phyloP scores from a whole-genome alignment of 2,797 vertebrate species.

The Crenichthys baileyi region DNA sequence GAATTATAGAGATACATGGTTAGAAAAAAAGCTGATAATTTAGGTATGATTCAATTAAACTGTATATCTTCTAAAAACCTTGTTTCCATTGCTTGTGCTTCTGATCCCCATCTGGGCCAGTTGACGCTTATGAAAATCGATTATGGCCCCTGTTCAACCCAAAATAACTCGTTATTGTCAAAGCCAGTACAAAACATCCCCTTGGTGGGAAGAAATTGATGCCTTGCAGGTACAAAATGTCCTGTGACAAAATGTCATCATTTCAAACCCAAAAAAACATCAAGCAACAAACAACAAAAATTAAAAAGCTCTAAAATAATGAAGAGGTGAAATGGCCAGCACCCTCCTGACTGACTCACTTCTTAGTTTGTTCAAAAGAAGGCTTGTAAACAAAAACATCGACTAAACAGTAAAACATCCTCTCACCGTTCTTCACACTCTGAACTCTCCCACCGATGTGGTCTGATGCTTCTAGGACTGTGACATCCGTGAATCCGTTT shows the following conservation, averaged over 20 bases:
- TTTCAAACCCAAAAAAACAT: too few relatives aligned
- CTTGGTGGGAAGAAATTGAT: not conserved
- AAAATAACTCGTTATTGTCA: too few relatives aligned
- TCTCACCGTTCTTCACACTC: conserved; percentile 92
- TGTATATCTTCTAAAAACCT: too few relatives aligned
- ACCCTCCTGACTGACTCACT: not conserved
- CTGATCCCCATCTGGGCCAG: too few relatives aligned
- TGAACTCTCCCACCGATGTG: conserved; percentile 95
- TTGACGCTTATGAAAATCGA: too few relatives aligned
- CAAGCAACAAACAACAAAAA: not conserved
- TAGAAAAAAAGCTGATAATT: too few relatives aligned
- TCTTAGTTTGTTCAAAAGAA: not conserved
- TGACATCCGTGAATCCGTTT: conserved; percentile 96
- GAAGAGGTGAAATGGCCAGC: not conserved
- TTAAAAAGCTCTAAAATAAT: not conserved
- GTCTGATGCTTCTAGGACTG: conserved; percentile 94
- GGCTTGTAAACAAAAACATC: not conserved
- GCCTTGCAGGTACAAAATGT: not conserved
- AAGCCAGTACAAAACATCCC: too few relatives aligned
- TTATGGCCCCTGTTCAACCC: too few relatives aligned
- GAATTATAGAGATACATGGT: too few relatives aligned
- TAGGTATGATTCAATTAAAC: too few relatives aligned
- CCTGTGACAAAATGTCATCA: not conserved
- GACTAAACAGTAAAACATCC: not conserved
- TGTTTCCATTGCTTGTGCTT: too few relatives aligned